Conservation (phyloP, 2,888 invertebrate genomes). For the Cyaniris semiargus region DNA sequence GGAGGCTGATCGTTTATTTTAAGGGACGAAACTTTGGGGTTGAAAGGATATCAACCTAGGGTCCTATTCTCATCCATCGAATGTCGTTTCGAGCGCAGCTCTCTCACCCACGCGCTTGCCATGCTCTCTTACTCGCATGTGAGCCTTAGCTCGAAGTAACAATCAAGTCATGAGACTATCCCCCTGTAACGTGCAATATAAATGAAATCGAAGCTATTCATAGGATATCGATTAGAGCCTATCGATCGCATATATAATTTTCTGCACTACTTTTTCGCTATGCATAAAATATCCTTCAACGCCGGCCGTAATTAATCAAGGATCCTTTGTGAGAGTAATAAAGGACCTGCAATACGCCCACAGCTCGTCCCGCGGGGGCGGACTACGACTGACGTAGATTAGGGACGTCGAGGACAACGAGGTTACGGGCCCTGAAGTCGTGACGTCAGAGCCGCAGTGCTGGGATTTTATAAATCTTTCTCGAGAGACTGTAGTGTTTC, state of each 20-base stretch:
- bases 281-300: not conserved
- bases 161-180: no score
- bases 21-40: conserved; percentile 1
- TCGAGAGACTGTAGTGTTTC: not conserved
- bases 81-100: not conserved
- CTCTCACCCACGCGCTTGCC: no score
- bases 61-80: not conserved
- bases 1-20: not conserved
- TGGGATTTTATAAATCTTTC: not conserved
- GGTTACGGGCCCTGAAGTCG: not conserved
- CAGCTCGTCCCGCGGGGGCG: not conserved
- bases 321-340: conserved; percentile 6
- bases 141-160: no score
- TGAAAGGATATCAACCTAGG: not conserved
- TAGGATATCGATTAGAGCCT: not conserved
- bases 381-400: conserved; percentile 8
- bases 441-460: conserved; percentile 20
- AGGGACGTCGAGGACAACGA: conserved; percentile 1
- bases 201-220: not conserved
- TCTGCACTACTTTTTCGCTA: conserved; percentile 3
- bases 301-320: not conserved
- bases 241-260: not conserved
- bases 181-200: not conserved
- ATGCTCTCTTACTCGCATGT: no score
- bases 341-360: conserved; percentile 20